These are phyloP conservation scores for Rhorus exstirpatorius DNA, from an alignment of 2,888 invertebrate genomes.

Conservation along the genomic window DNA sequence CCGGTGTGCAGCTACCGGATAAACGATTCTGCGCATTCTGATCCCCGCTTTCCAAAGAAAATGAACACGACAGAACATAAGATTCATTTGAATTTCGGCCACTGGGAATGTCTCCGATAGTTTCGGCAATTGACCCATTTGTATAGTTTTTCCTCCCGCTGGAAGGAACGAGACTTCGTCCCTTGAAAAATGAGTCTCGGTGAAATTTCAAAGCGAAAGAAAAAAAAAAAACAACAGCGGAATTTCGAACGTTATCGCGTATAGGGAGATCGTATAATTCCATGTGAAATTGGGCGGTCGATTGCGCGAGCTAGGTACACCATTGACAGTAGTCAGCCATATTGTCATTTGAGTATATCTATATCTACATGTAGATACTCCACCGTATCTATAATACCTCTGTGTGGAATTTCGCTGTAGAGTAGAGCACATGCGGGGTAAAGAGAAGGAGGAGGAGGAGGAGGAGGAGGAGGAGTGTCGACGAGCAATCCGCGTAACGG, in stretches of 20 bases:
- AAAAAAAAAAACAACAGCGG: not conserved
- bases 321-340: slow-evolving; percentile 20
- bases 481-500: slow-evolving; percentile 77
- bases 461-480: slow-evolving; percentile 65
- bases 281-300: slow-evolving; percentile 54
- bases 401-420: slow-evolving; percentile 64
- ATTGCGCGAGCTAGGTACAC: slow-evolving; percentile 25
- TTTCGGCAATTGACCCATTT: slow-evolving; percentile 37
- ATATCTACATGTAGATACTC: slow-evolving; percentile 20
- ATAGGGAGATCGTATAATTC: slow-evolving; percentile 38
- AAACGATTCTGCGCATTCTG: slow-evolving; percentile 55
- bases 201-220: slow-evolving; percentile 7
- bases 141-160: not conserved
- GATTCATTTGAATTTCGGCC: slow-evolving; percentile 50
- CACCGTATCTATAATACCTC: slow-evolving; percentile 54
- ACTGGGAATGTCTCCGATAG: slow-evolving; percentile 23
- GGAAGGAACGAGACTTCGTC: slow-evolving; percentile 23
- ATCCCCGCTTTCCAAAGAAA: slow-evolving; percentile 5
- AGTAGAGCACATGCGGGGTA: slow-evolving; percentile 14
- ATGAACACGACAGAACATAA: slow-evolving; percentile 20
- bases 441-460: slow-evolving; percentile 18
- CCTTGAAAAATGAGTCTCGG: slow-evolving; percentile 27
- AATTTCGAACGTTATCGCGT: slow-evolving; percentile 40
- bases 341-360: slow-evolving; percentile 45
- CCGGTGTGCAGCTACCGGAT: slow-evolving; percentile 58